Percentiles rank a stretch among this genome's conserved stretches.
Conservation (phyloP, 2,113 vertebrate species). For the Sphaerodactylus townsendi region DNA sequence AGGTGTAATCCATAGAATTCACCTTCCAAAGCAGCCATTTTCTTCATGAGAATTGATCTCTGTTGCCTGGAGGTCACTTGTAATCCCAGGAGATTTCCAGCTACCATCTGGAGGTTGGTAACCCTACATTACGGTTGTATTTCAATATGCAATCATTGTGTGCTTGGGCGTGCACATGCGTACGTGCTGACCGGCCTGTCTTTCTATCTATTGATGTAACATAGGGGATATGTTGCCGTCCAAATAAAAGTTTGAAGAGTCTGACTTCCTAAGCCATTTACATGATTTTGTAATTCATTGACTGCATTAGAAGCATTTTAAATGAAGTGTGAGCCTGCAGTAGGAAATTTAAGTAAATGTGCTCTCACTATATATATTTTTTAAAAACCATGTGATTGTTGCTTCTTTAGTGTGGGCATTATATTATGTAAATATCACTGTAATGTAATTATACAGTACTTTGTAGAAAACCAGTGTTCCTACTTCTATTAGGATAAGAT, state of each 20-base stretch:
- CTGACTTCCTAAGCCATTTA: not conserved
- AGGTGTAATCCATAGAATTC: too few relatives aligned
- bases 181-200: not conserved
- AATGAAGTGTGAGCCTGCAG: conserved; percentile 1
- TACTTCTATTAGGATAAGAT: not conserved
- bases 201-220: conserved; percentile 43
- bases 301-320: not conserved
- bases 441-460: not conserved
- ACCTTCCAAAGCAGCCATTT: too few relatives aligned
- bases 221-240: conserved; percentile 18
- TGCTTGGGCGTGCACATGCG: not conserved
- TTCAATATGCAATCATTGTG: conserved; percentile 17
- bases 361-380: conserved; percentile 15
- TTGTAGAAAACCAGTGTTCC: not conserved
- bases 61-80: too few relatives aligned
- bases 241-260: conserved; percentile 10
- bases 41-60: too few relatives aligned
- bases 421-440: not conserved
- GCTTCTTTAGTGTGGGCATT: not conserved
- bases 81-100: too few relatives aligned
- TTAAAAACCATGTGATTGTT: conserved; percentile 10
- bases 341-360: conserved; percentile 21
- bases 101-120: too few relatives aligned
- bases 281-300: conserved; percentile 1
- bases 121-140: conserved; percentile 15